phyloP scores from a whole-genome alignment of 2,113 vertebrate genomes.

The Mugil cephalus region DNA sequence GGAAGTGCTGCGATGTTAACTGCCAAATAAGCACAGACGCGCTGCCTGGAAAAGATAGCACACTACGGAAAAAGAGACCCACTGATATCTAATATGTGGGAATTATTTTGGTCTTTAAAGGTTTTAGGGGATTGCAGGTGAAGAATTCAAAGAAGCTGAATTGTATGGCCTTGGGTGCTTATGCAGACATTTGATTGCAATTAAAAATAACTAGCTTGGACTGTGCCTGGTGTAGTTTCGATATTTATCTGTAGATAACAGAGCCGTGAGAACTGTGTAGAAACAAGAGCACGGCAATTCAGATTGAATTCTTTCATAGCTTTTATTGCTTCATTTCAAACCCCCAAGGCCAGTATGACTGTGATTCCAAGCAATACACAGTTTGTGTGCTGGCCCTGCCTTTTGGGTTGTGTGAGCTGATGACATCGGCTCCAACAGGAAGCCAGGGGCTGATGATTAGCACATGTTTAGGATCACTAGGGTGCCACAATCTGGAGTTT shows the following conservation, averaged over 20 bases:
- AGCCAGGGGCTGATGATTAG: slow-evolving; percentile 82
- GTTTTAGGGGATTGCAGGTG: slow-evolving; percentile 21
- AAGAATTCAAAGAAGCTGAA: slow-evolving; percentile 25
- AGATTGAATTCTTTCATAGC: slow-evolving; percentile 60
- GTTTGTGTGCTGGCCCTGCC: slow-evolving; percentile 60
- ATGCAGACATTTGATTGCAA: slow-evolving; percentile 33
- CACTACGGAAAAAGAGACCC: slow-evolving; percentile 43
- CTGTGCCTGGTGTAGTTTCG: slow-evolving; percentile 14
- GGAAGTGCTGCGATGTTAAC: slow-evolving; percentile 47
- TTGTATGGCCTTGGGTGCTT: slow-evolving; percentile 20
- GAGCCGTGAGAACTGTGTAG: slow-evolving; percentile 19
- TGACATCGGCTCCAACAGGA: slow-evolving; percentile 82
- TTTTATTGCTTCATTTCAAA: slow-evolving; percentile 66
- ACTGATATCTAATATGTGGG: slow-evolving; percentile 46
- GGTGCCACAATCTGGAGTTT: slow-evolving; percentile 76
- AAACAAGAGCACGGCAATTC: slow-evolving; percentile 33
- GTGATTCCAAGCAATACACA: slow-evolving; percentile 54
- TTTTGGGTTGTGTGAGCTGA: slow-evolving; percentile 73
- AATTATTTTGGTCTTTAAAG: slow-evolving; percentile 29
- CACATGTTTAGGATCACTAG: slow-evolving; percentile 81
- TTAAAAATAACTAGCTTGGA: slow-evolving; percentile 24
- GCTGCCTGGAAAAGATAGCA: slow-evolving; percentile 38
- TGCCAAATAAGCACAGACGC: slow-evolving; percentile 49
- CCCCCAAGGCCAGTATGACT: slow-evolving; percentile 52
- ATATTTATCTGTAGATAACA: slow-evolving; percentile 27